Evolutionary conservation across 2,797 vertebrate genomes (phyloP), one percentile per base, ranked within the genome.

Genomic region (Lutjanus campechanus): DNA sequence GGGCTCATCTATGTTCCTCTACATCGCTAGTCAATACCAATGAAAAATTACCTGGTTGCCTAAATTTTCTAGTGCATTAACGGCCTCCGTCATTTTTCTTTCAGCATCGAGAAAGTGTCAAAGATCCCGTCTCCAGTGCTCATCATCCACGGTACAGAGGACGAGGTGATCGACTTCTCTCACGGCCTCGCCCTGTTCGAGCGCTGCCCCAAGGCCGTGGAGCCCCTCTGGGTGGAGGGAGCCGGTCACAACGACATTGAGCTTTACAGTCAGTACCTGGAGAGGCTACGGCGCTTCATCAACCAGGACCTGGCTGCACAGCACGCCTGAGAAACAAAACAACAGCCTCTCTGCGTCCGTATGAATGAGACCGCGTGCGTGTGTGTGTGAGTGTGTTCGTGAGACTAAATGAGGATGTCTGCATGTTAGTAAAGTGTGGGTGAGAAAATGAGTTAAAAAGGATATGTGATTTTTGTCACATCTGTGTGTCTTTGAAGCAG

Each of bases 211-310:
- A 98, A 98, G 92, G 98, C 98, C 0, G 98, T 99, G 93, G 98
- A 99, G 95, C 98, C 98, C 0, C 97, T 99, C 49, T 99, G 98
- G 98, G 98, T 99, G 83, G 98, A 99, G 50, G 98, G 98, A 7
- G 98, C 98, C 0, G 98, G 98, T 12, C 98, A 99, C 96, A 99
- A 99, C 79, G 98, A 99, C 95, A 99, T 99, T 77, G 98, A 99
- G 96, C 97, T 99, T 84, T 99, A 99, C 95, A 99, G 98, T 94
- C 98, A 99, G 94, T 99, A 99, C 94, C 95, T 99, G 93, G 98
- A 99, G 92, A 97, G 98, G 85, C 96, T 99, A 92, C 97, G 98
- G 73, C 97, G 96, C 79, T 99, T 99, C 95, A 98, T 99, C 95
- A 97, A 97, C 85, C 97, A 98, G 93, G 98, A 99, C 93, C 96